Evolutionary conservation across 2,888 invertebrate genomes (phyloP).

Genomic region (Agrochola lychnidis): DNA sequence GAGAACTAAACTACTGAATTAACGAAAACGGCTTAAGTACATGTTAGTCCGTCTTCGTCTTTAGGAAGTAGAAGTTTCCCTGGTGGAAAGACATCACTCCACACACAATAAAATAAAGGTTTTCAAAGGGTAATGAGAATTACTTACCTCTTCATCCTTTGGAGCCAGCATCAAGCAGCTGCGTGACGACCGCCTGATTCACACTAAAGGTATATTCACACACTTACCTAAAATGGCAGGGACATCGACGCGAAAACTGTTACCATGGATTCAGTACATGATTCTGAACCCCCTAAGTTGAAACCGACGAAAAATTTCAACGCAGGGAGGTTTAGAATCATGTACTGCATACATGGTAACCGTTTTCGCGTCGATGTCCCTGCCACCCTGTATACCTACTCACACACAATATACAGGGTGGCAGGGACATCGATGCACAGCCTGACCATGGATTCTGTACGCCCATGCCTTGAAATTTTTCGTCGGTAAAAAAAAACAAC

Average conservation of each 20-base stretch:
- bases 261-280: background rate
- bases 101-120: background rate
- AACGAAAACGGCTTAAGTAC: too few relatives aligned
- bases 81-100: background rate
- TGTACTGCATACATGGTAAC: too few relatives aligned
- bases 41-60: background rate
- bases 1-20: background rate
- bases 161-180: background rate
- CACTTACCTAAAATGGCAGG: background rate
- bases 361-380: too few relatives aligned
- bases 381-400: too few relatives aligned
- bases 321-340: too few relatives aligned
- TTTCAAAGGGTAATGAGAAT: background rate
- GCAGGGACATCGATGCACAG: too few relatives aligned
- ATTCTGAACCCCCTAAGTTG: background rate
- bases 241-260: background rate
- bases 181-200: background rate
- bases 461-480: too few relatives aligned
- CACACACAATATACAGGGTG: too few relatives aligned
- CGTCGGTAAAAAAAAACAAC: too few relatives aligned
- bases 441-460: too few relatives aligned
- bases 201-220: background rate
- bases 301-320: too few relatives aligned
- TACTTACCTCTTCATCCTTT: background rate
- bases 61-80: background rate